These are phyloP conservation scores for Syritta pipiens DNA, from an alignment of 2,888 invertebrate species.

Conservation along the genomic window DNA sequence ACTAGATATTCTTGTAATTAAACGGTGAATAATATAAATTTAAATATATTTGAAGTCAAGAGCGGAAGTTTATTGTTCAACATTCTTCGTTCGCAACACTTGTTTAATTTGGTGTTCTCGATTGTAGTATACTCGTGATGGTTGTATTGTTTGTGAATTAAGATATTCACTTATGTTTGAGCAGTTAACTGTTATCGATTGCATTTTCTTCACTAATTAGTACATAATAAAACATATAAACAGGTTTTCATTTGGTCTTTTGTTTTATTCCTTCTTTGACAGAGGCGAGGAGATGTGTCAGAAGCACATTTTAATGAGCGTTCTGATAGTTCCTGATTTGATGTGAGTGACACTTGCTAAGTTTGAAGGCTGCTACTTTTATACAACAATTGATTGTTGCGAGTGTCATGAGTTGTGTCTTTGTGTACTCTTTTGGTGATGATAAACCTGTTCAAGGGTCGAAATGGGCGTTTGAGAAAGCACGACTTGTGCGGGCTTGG, in stretches of 20 bases:
- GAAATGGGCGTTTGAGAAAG: too few relatives aligned
- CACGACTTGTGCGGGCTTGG: slow-evolving; percentile 6
- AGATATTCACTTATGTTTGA: not conserved
- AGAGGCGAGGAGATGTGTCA: not conserved
- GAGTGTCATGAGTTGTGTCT: not conserved
- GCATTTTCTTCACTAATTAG: slow-evolving; percentile 22
- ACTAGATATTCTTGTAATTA: slow-evolving; percentile 28
- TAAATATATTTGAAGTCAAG: slow-evolving; percentile 22
- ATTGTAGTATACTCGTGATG: not conserved
- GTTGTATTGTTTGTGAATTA: not conserved
- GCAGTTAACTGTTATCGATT: slow-evolving; percentile 14
- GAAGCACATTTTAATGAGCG: slow-evolving; percentile 9
- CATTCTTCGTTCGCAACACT: slow-evolving; percentile 24
- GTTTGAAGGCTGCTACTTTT: too few relatives aligned
- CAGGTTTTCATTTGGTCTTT: not conserved
- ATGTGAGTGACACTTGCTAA: not conserved
- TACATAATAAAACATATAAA: not conserved
- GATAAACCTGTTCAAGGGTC: not conserved
- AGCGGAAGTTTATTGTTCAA: slow-evolving; percentile 58
- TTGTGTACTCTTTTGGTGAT: not conserved
- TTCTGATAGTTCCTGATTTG: not conserved
- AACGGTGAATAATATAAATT: slow-evolving; percentile 22
- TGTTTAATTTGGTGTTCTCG: slow-evolving; percentile 27
- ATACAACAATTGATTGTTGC: slow-evolving; percentile 2
- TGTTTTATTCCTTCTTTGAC: not conserved